A percentile compares a stretch with the other conserved stretches of the same genome.
Conservation (phyloP, 2,888 invertebrate species). For the Drosophila buzzatii region DNA sequence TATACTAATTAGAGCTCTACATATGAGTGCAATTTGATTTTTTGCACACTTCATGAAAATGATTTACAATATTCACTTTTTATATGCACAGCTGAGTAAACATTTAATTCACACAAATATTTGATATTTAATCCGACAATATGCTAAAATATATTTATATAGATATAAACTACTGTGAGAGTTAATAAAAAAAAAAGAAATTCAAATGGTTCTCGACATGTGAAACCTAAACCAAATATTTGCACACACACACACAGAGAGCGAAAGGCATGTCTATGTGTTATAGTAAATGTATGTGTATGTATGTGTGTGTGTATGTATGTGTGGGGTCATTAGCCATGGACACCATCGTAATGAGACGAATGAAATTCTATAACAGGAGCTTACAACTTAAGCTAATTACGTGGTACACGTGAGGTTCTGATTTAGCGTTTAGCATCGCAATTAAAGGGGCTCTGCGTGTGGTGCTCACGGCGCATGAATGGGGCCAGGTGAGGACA, state of each 20-base stretch:
- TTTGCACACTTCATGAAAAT: neutral
- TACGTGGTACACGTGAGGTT: slow-evolving; percentile 76
- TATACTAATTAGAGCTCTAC: neutral
- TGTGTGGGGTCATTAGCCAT: slow-evolving; percentile 39
- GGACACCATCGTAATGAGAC: slow-evolving; percentile 55
- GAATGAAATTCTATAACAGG: slow-evolving; percentile 60
- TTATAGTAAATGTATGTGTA: neutral
- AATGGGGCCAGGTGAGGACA: neutral
- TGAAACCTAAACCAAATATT: slow-evolving; percentile 28
- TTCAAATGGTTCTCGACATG: slow-evolving; percentile 18
- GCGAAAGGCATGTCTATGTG: neutral
- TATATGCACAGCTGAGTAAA: neutral
- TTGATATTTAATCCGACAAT: slow-evolving; percentile 17
- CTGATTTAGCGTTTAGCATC: slow-evolving; percentile 78
- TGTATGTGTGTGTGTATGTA: slow-evolving; percentile 5
- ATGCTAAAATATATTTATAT: neutral
- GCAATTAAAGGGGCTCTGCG: slow-evolving; percentile 66
- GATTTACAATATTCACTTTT: neutral
- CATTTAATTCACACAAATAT: slow-evolving; percentile 6
- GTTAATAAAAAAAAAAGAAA: slow-evolving; percentile 20
- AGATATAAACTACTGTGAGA: neutral
- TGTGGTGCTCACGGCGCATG: neutral
- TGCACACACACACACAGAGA: neutral
- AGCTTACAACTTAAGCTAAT: slow-evolving; percentile 79
- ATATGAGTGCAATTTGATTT: neutral